Base-by-base conservation (phyloP, 2,113 vertebrate genomes). In the Pituophis catenifer region DNA sequence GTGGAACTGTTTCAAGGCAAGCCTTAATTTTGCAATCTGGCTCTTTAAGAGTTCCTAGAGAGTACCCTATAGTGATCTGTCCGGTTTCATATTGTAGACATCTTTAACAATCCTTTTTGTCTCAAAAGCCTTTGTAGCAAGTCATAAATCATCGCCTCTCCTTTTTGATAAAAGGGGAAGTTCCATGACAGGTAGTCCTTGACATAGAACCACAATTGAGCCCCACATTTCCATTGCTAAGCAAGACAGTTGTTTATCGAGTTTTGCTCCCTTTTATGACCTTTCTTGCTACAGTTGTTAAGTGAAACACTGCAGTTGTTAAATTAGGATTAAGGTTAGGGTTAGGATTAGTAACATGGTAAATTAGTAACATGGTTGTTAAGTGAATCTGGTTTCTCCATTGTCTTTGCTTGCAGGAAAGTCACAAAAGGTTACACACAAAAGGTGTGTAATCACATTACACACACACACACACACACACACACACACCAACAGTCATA, bases 101-200 rank as follows among this genome's bases (percentile, higher is more conserved):
- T 90, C 90, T 86, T 90, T 59, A 93, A 44, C 50, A 48, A 8
- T 33, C 57, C 15, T 58, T 93, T 88, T 65, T 33, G n/a, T 21
- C 44, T 33, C 3, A 17, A n/a, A 8, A 55, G 50, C 33, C 91
- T 87, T 62, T 54, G 50, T 87, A 33, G 88, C 57, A 70, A 85
- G 88, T 90, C 17, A 52, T 33, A 94, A 93, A 1, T 9, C 10
- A 44, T 89, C 53, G 5, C 88, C 1, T 10, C 0, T 93, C 33
- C 91, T 94, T 95, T 52, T 58, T 91, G 2, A 13, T 88, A 54
- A 57, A 15, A 94, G 88, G 1, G 92, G 94, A 94, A 93, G n/a
- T 88, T 5, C 3, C 21, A 1, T 90, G 24, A 59, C 58, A 59
- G 58, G 24, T 24, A 70, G 29, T 15, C 65, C 65, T n/a, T 2